Evolutionary conservation across 2,797 vertebrate genomes (phyloP), one percentile per base, ranked within the genome.

Genomic region (Alexandromys oeconomus): DNA sequence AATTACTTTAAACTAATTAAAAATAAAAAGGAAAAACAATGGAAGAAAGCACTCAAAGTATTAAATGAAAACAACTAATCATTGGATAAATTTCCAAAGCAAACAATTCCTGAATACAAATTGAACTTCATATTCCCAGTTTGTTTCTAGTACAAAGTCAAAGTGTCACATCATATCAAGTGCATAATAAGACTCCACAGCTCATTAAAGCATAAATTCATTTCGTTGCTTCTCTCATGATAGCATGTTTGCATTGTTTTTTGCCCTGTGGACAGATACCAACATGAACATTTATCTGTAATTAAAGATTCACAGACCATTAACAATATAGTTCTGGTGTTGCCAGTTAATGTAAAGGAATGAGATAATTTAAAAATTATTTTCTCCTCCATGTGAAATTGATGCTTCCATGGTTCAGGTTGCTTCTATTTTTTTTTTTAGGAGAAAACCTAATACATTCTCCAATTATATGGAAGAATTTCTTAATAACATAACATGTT

Each of bases 241-340:
- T 95, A 80, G 97, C 94, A 89, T 95, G 96, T 89, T 94, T 97
- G 81, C 91, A 84, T 94, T 48, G 40, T 97, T 97, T 94, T 95
- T 93, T 95, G 88, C 95, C 97, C 93, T 77, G 67, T 96, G 94
- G 96, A 97, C 78, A 94, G 67, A 87, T 78, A 95, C 67, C 82
- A 97, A 97, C 73, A 95, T 63, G 97, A 95, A 90, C 94, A 95
- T 95, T 97, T 95, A 96, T 93, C 87, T 94, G 87, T 97, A 97
- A 97, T 97, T 98, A 97, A 96, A 97, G 92, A 97, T 96, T 97
- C 95, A 97, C 92, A 96, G 95, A 89, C 92, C 93, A 94, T 97
- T 97, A 96, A 97, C 65, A 74, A 43, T 89, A 87, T 82, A 92
- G 87, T 94, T 96, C 95, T 69, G 67, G 73, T 97, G 73, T 77